A percentile compares a stretch with the other conserved stretches of the same genome.
phyloP scores from a whole-genome alignment of 2,797 vertebrate species.

The Sus cebifrons region DNA sequence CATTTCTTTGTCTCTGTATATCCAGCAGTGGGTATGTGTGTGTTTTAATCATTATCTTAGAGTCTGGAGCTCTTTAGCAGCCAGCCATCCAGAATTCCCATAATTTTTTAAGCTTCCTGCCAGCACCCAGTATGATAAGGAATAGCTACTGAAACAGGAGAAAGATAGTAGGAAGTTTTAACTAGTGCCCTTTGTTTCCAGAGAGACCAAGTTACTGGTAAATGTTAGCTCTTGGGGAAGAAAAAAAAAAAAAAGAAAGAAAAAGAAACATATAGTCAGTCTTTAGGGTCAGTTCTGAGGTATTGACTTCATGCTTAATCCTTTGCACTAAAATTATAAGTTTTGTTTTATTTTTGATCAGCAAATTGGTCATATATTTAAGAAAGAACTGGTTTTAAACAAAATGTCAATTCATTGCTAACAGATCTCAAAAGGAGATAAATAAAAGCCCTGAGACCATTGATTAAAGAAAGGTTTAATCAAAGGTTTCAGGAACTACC shows the following conservation, averaged over 20 bases:
- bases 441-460: background rate
- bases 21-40: background rate
- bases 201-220: background rate
- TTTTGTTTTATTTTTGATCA: background rate
- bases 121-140: background rate
- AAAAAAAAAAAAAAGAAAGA: background rate
- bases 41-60: background rate
- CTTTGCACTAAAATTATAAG: background rate
- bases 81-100: background rate
- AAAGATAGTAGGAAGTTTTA: background rate
- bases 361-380: constrained; percentile 20
- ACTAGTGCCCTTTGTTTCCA: constrained; percentile 29
- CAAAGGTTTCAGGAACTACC: background rate
- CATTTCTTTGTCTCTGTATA: constrained; percentile 1
- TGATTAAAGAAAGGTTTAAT: constrained; percentile 24
- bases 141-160: background rate
- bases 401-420: background rate
- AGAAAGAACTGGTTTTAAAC: constrained; percentile 34
- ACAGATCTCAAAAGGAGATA: background rate
- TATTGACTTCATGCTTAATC: background rate
- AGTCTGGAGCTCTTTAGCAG: background rate
- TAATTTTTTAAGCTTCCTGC: background rate
- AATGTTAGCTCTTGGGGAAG: background rate
- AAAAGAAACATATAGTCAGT: background rate
- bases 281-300: background rate